A percentile compares a stretch with the other conserved stretches of the same genome.
Conservation (phyloP, 2,797 vertebrate genomes). For the Rhabdophis nuchalis region DNA sequence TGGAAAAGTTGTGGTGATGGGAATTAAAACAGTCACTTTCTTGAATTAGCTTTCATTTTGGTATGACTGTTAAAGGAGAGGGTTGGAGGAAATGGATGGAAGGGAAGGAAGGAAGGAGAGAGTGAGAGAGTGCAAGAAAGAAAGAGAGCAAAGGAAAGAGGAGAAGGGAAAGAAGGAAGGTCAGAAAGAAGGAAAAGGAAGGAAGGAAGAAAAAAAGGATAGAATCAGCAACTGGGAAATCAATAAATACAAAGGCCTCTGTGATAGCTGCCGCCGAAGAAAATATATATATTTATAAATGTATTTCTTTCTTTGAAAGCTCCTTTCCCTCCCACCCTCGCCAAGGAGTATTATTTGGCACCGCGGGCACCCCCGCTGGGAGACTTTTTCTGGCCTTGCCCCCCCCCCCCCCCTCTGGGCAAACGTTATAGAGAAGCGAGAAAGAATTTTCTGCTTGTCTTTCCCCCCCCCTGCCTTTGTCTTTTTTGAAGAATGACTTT, state of each 20-base stretch:
- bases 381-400: constrained; percentile 84
- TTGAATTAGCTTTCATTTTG: constrained; percentile 15
- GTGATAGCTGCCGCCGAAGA: constrained; percentile 95
- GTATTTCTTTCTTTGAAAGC: constrained; percentile 79
- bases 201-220: constrained; percentile 62
- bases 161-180: constrained; percentile 32
- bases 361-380: constrained; percentile 89
- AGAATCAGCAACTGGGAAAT: constrained; percentile 90
- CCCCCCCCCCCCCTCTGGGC: constrained; percentile 92
- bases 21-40: constrained; percentile 27
- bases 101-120: neutral
- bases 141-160: constrained; percentile 7
- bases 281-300: constrained; percentile 96
- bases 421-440: constrained; percentile 98
- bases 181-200: constrained; percentile 30
- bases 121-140: too few relatives aligned
- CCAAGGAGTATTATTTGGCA: constrained; percentile 91
- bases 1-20: neutral
- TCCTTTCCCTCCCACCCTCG: constrained; percentile 75
- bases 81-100: neutral
- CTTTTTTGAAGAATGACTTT: constrained; percentile 99
- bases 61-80: constrained; percentile 42
- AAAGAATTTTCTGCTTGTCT: constrained; percentile 99
- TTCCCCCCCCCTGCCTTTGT: constrained; percentile 90
- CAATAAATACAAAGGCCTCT: constrained; percentile 89